Evolutionary conservation across 2,113 vertebrate species (phyloP).

Genomic region (Malurus melanocephalus): DNA sequence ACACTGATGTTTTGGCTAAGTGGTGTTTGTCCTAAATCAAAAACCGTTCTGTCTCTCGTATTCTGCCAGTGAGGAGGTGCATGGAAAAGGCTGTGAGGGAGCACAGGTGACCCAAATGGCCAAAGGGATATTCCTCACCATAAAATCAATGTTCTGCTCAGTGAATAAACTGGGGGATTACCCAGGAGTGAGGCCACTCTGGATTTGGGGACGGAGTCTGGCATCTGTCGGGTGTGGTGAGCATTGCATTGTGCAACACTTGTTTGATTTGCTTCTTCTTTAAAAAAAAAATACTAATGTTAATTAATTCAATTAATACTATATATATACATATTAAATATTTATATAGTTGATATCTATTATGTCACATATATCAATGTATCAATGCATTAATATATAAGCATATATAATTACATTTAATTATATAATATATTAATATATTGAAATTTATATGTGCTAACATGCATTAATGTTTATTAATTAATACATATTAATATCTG

Average conservation of each 20-base stretch:
- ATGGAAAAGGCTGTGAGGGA: background rate
- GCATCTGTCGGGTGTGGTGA: background rate
- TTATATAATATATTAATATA: too few species aligned
- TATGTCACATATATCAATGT: too few species aligned
- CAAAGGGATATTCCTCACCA: background rate
- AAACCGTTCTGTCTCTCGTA: background rate
- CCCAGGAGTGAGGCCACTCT: accelerated
- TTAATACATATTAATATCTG: background rate
- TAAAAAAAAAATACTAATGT: too few species aligned
- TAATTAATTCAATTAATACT: too few species aligned
- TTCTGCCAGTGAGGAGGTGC: background rate
- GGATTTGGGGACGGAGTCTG: background rate
- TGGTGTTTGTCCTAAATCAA: background rate
- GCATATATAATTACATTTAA: too few species aligned
- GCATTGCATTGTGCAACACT: background rate
- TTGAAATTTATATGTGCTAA: too few species aligned
- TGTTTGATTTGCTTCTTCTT: background rate
- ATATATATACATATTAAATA: too few species aligned
- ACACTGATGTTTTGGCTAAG: background rate
- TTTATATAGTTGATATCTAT: too few species aligned
- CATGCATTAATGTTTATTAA: too few species aligned
- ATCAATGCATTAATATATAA: too few species aligned
- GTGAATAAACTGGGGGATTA: background rate
- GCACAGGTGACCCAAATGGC: background rate
- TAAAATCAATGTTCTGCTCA: too few species aligned